Evolutionary conservation across 1,140 invertebrate species (phyloP).

Genomic region (Drosophila tani): DNA sequence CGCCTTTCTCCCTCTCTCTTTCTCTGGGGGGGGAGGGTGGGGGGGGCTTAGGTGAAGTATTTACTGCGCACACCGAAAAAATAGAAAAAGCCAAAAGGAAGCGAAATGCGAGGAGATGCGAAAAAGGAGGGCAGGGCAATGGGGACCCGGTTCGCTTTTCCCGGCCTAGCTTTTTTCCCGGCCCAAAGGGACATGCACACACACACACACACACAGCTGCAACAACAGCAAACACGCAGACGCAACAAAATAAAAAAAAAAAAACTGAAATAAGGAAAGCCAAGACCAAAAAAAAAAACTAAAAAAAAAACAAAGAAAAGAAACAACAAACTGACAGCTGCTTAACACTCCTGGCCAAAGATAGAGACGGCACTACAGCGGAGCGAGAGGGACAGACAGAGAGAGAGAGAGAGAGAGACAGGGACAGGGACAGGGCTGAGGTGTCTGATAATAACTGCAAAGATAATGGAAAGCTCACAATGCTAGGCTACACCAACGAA

Average conservation of each 20-base stretch:
- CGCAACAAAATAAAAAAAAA: constrained; percentile 28
- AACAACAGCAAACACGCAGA: constrained; percentile 41
- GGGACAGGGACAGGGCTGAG: constrained; percentile 24
- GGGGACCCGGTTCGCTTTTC: constrained; percentile 41
- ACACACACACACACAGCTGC: constrained; percentile 14
- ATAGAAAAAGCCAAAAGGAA: constrained; percentile 47
- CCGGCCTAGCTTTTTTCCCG: constrained; percentile 44
- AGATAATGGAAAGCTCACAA: constrained; percentile 55
- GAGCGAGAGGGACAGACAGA: neutral
- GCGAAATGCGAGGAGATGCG: constrained; percentile 56
- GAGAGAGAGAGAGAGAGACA: constrained; percentile 1
- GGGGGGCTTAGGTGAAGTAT: constrained; percentile 45
- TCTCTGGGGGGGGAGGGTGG: neutral
- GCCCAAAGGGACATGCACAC: constrained; percentile 15
- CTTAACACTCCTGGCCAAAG: constrained; percentile 40
- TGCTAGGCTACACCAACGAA: constrained; percentile 63
- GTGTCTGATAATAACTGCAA: constrained; percentile 53
- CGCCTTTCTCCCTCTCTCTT: neutral
- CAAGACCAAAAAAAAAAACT: constrained; percentile 20
- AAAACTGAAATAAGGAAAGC: neutral
- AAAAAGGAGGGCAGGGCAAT: constrained; percentile 42
- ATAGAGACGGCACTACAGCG: constrained; percentile 8
- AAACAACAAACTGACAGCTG: constrained; percentile 45
- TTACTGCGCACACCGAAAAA: constrained; percentile 65
- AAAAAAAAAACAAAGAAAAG: constrained; percentile 6